Percentiles rank a stretch among this genome's conserved stretches.
Conservation (phyloP, 2,888 invertebrate species). For the Rhamnusium bicolor region DNA sequence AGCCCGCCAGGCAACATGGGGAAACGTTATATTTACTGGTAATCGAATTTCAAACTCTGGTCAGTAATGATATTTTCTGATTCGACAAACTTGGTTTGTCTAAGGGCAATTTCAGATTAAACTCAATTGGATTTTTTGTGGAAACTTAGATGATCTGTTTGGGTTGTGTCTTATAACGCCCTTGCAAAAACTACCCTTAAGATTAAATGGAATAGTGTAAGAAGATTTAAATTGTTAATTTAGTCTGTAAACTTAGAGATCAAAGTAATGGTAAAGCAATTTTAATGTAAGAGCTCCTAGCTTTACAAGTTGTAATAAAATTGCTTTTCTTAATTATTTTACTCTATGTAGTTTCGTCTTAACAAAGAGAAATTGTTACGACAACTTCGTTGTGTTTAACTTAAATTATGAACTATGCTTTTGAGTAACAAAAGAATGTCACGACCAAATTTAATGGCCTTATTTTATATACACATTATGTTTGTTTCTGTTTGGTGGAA, state of each 20-base stretch:
- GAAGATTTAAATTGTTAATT: slow-evolving; percentile 24
- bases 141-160: slow-evolving; percentile 20
- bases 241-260: slow-evolving; percentile 9
- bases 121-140: slow-evolving; percentile 27
- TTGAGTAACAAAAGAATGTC: too few species aligned
- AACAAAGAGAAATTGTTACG: not conserved
- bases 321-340: slow-evolving; percentile 10
- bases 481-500: too few species aligned
- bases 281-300: not conserved
- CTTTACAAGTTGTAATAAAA: not conserved
- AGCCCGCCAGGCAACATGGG: not conserved
- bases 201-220: slow-evolving; percentile 9
- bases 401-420: too few species aligned
- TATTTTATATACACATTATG: too few species aligned
- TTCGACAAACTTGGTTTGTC: slow-evolving; percentile 26
- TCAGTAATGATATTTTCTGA: slow-evolving; percentile 28
- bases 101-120: slow-evolving; percentile 19
- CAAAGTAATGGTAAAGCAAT: slow-evolving; percentile 14
- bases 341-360: not conserved
- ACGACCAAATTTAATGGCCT: too few species aligned
- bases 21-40: not conserved
- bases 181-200: slow-evolving; percentile 22
- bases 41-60: slow-evolving; percentile 12
- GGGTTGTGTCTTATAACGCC: not conserved
- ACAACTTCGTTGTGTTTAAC: not conserved